Evolutionary conservation across 2,888 invertebrate species (phyloP).

Genomic region (Lutraria lutraria): DNA sequence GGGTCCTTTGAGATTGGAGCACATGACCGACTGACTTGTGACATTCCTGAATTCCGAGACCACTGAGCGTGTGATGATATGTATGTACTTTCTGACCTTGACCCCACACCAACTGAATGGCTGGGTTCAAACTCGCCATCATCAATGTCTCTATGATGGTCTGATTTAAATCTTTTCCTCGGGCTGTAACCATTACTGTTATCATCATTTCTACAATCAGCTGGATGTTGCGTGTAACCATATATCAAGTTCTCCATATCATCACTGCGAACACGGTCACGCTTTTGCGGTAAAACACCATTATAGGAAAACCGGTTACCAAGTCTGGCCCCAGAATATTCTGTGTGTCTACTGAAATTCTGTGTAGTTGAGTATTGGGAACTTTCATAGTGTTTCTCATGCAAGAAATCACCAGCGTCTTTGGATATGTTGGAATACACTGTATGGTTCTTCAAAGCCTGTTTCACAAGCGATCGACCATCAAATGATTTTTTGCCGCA

Average conservation of each 20-base stretch:
- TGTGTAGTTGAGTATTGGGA: background rate
- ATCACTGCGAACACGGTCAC: background rate
- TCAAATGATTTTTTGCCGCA: background rate
- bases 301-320: background rate
- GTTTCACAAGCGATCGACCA: background rate
- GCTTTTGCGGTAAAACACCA: background rate
- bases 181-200: background rate
- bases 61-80: background rate
- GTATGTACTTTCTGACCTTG: background rate
- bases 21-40: background rate
- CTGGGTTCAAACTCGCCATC: background rate
- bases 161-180: background rate
- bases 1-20: conserved; percentile 1
- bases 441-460: background rate
- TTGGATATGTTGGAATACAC: background rate
- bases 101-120: background rate
- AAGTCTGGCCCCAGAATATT: background rate
- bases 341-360: background rate
- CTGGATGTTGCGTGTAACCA: background rate
- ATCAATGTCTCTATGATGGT: background rate
- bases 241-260: conserved; percentile 18
- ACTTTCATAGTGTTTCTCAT: background rate
- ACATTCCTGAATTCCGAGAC: background rate
- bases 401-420: background rate
- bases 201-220: background rate